These are phyloP conservation scores for Odontomachus brunneus DNA, from an alignment of 1,140 invertebrate genomes.

Conservation along the genomic window DNA sequence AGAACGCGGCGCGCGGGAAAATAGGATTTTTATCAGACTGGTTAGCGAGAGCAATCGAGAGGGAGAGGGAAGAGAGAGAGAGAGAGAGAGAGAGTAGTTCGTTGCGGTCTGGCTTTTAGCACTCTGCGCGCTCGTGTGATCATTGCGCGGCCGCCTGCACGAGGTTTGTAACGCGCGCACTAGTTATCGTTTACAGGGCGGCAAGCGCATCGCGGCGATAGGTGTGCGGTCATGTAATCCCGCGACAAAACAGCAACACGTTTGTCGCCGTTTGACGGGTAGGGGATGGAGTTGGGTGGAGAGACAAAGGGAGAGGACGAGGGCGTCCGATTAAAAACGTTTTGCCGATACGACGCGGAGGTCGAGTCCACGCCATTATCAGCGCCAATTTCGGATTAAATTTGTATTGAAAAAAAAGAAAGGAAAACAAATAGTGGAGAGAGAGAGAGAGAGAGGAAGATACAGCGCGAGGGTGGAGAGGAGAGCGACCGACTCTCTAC, in stretches of 20 bases:
- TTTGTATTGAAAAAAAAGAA: constrained; percentile 79
- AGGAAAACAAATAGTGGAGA: constrained; percentile 53
- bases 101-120: background rate
- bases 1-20: too few relatives aligned
- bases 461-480: constrained; percentile 54
- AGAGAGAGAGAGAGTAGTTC: background rate
- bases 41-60: background rate
- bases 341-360: constrained; percentile 11
- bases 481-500: constrained; percentile 68
- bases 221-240: constrained; percentile 19
- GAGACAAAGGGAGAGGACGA: background rate
- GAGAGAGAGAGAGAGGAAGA: background rate
- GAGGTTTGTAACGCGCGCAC: too few relatives aligned
- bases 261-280: background rate
- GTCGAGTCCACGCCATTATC: constrained; percentile 62
- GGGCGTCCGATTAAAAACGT: constrained; percentile 60
- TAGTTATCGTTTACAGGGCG: constrained; percentile 21
- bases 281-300: too few relatives aligned
- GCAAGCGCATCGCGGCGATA: constrained; percentile 25
- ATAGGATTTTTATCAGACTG: too few relatives aligned
- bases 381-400: constrained; percentile 84
- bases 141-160: too few relatives aligned
- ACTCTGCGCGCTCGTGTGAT: too few relatives aligned
- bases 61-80: background rate
- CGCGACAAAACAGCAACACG: constrained; percentile 6